phyloP scores from a whole-genome alignment of 2,888 invertebrate species.

The Augiades crinisus region DNA sequence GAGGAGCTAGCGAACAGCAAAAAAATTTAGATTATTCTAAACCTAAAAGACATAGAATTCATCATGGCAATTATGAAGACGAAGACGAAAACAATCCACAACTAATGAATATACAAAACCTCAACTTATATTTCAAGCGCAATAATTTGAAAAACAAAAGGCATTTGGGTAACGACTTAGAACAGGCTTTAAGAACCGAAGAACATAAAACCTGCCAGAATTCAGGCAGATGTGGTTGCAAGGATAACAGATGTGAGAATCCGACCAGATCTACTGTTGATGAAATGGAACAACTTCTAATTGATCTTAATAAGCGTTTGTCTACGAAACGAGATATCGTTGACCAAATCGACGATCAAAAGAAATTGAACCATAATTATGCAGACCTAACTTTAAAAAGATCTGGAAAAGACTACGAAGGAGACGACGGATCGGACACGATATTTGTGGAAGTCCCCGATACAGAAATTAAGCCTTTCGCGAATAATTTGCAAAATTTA shows the following conservation, averaged over 20 bases:
- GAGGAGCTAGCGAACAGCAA: background rate
- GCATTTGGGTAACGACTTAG: background rate
- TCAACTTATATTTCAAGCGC: slow-evolving; percentile 30
- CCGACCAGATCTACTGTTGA: background rate
- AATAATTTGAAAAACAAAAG: slow-evolving; percentile 5
- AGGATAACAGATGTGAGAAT: background rate
- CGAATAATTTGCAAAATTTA: background rate
- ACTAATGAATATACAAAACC: slow-evolving; percentile 30
- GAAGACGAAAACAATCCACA: slow-evolving; percentile 23
- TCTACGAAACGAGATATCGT: slow-evolving; percentile 26
- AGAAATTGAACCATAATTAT: too few relatives aligned
- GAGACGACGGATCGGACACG: slow-evolving; percentile 44
- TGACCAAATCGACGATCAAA: too few relatives aligned
- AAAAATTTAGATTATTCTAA: background rate
- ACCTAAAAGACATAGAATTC: background rate
- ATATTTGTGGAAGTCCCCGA: slow-evolving; percentile 43
- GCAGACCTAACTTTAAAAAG: slow-evolving; percentile 1
- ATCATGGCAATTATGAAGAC: too few relatives aligned
- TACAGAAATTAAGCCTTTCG: slow-evolving; percentile 30
- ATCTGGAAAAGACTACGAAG: slow-evolving; percentile 38
- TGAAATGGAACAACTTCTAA: slow-evolving; percentile 32
- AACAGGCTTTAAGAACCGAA: slow-evolving; percentile 13
- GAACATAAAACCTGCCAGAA: background rate
- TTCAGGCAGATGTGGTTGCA: slow-evolving; percentile 7
- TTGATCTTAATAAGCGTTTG: slow-evolving; percentile 36